Evolutionary conservation across 2,888 invertebrate species (phyloP), one percentile per base, ranked within the genome.

Genomic region (Conistra vaccinii): DNA sequence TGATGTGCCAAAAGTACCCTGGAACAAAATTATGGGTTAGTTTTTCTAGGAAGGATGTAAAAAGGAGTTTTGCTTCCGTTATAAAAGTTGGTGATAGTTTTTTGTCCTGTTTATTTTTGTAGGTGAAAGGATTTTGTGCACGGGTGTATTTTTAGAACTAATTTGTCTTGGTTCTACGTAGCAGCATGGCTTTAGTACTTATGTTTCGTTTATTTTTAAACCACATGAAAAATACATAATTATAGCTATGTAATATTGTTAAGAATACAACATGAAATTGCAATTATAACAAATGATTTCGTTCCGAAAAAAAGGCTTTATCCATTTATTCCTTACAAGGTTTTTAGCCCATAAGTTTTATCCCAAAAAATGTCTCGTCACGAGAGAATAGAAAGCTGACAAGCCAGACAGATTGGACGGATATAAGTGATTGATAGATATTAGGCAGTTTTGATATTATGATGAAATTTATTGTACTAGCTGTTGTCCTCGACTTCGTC

Each of bases 1-100:
- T 98, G 94, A 99, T 98, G 96, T 99, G 99, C 99, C 99, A 99
- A 96, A 99, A 99, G 95, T 98, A 98, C 88, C 99, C 99, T 99
- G 97, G 2, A 97, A 98, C 91, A 90, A 91, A 93, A 92, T 88
- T 77, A 73, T 73, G 71, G 71, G 76, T 83, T 76, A 82, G 80
- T 89, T 80, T 81, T 72, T 73, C 53, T 51, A 48, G 71, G 58
- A 72, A 81, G 1, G 10, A 14, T 60, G 69, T 45, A 48, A 23
- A 51, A 60, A 14, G 42, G 71, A 69, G 39, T 80, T 84, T 73
- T 71, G 55, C 58, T 45, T 65, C 61, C 23, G 42, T 72, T 48
- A 57, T 42, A 60, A 48, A 72, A 72, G 53, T 72, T 79, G 20
- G 42, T 53, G 3, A n/a, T 61, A n/a, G 26, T 39, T 58, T 42